Conservation (phyloP, 2,797 vertebrate species). For the Pygocentrus nattereri region DNA sequence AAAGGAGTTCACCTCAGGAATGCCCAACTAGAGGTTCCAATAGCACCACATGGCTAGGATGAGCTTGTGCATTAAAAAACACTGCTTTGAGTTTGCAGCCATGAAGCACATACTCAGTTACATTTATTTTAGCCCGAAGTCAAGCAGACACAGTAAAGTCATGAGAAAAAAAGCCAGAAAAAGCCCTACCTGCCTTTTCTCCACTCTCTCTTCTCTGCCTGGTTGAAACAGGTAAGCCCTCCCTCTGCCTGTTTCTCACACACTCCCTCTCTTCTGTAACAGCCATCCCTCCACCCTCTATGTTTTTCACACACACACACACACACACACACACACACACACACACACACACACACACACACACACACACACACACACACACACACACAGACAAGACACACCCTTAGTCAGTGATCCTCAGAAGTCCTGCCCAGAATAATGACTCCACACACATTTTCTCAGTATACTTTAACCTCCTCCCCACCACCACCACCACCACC, state of each 20-base stretch:
- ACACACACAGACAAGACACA: conserved; percentile 22
- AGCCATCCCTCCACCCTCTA: not conserved
- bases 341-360: conserved; percentile 26
- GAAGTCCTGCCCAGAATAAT: conserved; percentile 35
- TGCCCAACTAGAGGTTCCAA: not conserved
- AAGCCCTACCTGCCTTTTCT: conserved; percentile 40
- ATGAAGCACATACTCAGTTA: not conserved
- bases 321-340: conserved; percentile 25
- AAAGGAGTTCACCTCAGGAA: not conserved
- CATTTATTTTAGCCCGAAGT: not conserved
- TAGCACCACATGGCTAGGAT: not conserved
- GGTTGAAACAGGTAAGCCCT: conserved; percentile 19
- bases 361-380: too few species aligned
- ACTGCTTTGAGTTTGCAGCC: not conserved
- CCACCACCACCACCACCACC: not conserved
- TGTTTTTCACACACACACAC: not conserved
- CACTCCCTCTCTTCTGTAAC: not conserved
- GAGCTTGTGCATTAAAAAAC: too few species aligned
- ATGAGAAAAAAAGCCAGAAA: not conserved
- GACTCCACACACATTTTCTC: conserved; percentile 32
- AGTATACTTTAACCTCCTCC: not conserved
- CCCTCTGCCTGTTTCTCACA: conserved; percentile 5
- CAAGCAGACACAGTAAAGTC: not conserved
- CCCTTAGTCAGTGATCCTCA: conserved; percentile 16
- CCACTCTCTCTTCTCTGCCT: not conserved